These are phyloP conservation scores for Psittacara wagleri DNA, from an alignment of 2,113 vertebrate species.

Conservation along the genomic window DNA sequence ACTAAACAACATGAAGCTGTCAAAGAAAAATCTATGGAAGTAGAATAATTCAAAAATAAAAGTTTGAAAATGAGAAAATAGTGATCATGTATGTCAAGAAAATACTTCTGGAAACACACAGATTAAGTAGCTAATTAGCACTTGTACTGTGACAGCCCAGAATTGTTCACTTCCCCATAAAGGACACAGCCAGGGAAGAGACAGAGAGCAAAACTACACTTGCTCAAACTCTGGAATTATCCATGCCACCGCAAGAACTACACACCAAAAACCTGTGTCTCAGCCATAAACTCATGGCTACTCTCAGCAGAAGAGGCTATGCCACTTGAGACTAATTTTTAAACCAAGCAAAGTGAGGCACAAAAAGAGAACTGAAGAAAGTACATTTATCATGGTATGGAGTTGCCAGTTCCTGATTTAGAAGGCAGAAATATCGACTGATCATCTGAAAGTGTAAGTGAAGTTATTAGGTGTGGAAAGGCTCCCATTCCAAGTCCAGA, in stretches of 20 bases:
- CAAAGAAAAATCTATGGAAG: background rate
- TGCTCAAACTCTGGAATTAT: background rate
- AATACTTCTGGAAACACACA: background rate
- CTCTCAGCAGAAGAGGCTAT: background rate
- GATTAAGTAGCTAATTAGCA: background rate
- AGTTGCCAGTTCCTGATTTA: background rate
- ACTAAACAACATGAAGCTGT: background rate
- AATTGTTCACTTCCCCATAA: background rate
- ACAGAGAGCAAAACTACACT: background rate
- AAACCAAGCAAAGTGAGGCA: background rate
- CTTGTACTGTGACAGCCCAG: background rate
- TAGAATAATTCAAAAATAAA: background rate
- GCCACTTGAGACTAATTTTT: background rate
- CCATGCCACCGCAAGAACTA: background rate
- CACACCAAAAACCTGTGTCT: background rate
- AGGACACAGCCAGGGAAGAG: background rate
- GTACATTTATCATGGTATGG: background rate
- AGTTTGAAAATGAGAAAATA: background rate
- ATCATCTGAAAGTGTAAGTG: background rate
- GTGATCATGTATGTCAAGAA: background rate
- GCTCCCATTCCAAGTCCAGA: background rate
- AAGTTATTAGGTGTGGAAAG: background rate
- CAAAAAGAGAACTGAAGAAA: background rate
- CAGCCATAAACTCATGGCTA: background rate
- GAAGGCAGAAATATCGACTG: background rate